Conservation (phyloP, 2,888 invertebrate species). For the Oithona nana region DNA sequence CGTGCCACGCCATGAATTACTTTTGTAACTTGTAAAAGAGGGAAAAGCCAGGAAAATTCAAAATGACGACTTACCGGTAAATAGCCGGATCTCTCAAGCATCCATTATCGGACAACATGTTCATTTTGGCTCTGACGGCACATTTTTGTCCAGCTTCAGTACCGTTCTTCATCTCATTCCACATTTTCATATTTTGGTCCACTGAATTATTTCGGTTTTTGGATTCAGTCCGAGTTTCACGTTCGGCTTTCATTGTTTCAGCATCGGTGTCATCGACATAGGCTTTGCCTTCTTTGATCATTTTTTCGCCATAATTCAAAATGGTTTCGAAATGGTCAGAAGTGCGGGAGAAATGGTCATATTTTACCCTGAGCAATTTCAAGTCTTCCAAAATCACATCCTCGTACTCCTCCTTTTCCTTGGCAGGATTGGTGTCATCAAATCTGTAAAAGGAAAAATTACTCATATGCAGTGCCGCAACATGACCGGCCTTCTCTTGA, state of each 20-base stretch:
- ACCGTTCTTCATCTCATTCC: conserved; percentile 88
- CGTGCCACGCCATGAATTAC: too few relatives aligned
- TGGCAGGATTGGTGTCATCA: conserved; percentile 98
- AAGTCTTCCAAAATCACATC: conserved; percentile 82
- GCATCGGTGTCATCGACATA: conserved; percentile 92
- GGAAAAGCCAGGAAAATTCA: too few relatives aligned
- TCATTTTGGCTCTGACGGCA: conserved; percentile 90
- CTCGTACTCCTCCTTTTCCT: conserved; percentile 91
- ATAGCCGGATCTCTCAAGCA: conserved; percentile 96
- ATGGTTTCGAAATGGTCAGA: conserved; percentile 91
- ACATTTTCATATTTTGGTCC: conserved; percentile 62
- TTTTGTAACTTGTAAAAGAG: too few relatives aligned
- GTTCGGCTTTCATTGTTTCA: conserved; percentile 78
- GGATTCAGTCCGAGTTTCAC: conserved; percentile 72
- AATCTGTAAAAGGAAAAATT: too few relatives aligned
- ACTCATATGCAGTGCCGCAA: too few relatives aligned
- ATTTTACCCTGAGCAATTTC: conserved; percentile 69
- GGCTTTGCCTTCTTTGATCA: conserved; percentile 72
- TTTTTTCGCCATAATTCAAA: conserved; percentile 62
- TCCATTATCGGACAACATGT: conserved; percentile 88
- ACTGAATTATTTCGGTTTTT: conserved; percentile 58
- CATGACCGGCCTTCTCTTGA: too few relatives aligned
- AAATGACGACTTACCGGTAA: too few relatives aligned
- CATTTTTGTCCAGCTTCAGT: conserved; percentile 58
- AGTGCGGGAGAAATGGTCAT: conserved; percentile 79